Evolutionary conservation across 2,797 vertebrate genomes (phyloP).

Genomic region (Cichlasoma orientale): DNA sequence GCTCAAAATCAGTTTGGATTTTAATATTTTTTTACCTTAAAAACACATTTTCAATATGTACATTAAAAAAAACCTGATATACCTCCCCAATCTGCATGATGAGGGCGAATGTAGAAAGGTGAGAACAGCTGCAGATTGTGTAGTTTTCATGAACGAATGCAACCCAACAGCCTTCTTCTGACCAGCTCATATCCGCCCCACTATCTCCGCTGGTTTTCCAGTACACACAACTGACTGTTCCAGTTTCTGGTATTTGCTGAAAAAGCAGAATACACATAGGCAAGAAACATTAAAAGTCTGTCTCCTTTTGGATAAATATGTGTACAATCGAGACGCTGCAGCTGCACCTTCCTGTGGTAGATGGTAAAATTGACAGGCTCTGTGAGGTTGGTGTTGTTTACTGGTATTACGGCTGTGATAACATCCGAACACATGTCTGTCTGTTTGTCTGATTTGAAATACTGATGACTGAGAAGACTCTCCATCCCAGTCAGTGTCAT

Average conservation of each 20-base stretch:
- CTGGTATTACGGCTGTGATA: constrained; percentile 60
- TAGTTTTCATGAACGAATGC: constrained; percentile 53
- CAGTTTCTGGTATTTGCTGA: constrained; percentile 43
- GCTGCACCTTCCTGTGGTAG: constrained; percentile 60
- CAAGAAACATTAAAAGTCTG: neutral
- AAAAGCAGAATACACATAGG: rapidly evolving
- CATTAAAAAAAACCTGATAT: neutral
- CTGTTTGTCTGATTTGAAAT: constrained; percentile 58
- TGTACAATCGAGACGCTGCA: neutral
- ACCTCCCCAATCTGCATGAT: constrained; percentile 74
- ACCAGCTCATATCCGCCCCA: constrained; percentile 51
- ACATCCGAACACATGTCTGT: constrained; percentile 73
- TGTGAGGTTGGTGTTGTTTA: constrained; percentile 52
- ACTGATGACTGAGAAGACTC: constrained; percentile 62
- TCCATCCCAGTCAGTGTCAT: constrained; percentile 66
- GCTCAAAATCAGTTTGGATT: neutral
- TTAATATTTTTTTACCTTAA: neutral
- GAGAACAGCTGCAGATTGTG: constrained; percentile 76
- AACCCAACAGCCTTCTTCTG: constrained; percentile 67
- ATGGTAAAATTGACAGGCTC: constrained; percentile 76
- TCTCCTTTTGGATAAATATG: too few relatives aligned
- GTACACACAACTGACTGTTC: constrained; percentile 73
- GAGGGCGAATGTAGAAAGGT: constrained; percentile 80
- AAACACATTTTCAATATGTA: neutral
- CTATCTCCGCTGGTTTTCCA: constrained; percentile 55